phyloP scores from a whole-genome alignment of 1,140 invertebrate genomes.

The Diuraphis noxia region DNA sequence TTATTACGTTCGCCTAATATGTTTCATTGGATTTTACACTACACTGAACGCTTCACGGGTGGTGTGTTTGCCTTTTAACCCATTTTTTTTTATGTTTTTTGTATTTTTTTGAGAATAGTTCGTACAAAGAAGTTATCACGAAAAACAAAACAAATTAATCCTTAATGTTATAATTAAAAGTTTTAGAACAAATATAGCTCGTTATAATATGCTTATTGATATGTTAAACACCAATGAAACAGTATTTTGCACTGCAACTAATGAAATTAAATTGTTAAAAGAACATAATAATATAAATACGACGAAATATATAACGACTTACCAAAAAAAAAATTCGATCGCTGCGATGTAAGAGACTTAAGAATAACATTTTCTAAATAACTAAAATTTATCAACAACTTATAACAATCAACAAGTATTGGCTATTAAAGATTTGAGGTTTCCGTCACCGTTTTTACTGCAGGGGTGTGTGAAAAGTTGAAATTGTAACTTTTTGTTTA shows the following conservation, averaged over 20 bases:
- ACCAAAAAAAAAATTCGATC: not conserved
- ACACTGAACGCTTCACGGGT: not conserved
- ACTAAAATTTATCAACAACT: too few species aligned
- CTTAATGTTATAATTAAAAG: not conserved
- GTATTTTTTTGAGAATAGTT: not conserved
- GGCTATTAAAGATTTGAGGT: not conserved
- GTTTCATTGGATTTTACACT: constrained; percentile 30
- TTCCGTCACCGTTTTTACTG: not conserved
- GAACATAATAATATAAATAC: not conserved
- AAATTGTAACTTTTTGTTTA: not conserved
- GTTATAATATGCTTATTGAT: not conserved
- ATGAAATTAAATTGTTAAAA: not conserved
- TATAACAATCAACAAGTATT: too few species aligned
- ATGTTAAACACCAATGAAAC: not conserved
- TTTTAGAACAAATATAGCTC: not conserved
- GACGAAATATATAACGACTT: not conserved
- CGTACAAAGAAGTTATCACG: not conserved
- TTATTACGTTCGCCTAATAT: constrained; percentile 37
- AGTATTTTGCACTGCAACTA: not conserved
- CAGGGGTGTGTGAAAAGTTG: not conserved
- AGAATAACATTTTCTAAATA: not conserved
- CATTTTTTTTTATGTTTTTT: not conserved
- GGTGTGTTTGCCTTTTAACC: not conserved
- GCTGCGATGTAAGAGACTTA: not conserved
- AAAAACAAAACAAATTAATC: not conserved